Base-by-base conservation (phyloP, 2,888 invertebrate species). In the Cepaea hortensis region DNA sequence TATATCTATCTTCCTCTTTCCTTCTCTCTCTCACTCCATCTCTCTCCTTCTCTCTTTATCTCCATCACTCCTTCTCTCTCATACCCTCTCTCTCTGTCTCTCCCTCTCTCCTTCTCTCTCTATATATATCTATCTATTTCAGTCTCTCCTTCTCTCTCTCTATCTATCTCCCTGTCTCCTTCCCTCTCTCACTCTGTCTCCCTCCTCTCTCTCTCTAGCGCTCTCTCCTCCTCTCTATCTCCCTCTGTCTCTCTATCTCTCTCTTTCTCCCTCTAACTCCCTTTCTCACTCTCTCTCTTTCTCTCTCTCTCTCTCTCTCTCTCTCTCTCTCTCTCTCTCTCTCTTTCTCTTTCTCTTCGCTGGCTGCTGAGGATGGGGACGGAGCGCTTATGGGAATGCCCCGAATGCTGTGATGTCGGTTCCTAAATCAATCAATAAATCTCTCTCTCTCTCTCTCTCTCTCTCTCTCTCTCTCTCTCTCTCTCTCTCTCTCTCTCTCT, bases 171-270 rank as follows among this genome's bases (percentile, higher is more conserved):
- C 50, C 55, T 48, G 3, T 70, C 50, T 82, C 46, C 65, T 48
- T 70, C 48, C 70, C 35, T 70, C 50, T 70, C 72, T 82, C 70
- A 48, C 50, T 48, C 50, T 82, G 1, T 68, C 68, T 48, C 48
- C 50, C 68, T 70, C 68, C 82, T 70, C 82, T 70, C 70, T 70
- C 70, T 70, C 68, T 82, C 35, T 70, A 18, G 7, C 13, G 6
- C 20, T 68, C 18, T 6, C 5, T 20, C 68, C 13, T 68, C 68
- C 5, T 68, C 68, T 68, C 6, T 7, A 0, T 73, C 35, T 35
- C 6, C 46, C 46, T 68, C 68, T 65, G 0, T n/a, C 70, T 70
- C 5, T 18, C 18, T 68, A 0, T 68, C 35, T 35, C 46, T 35
- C 20, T n/a, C 3, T 5, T 3, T 68, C 81, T 68, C 9, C 5